These are phyloP conservation scores for Cantharis rustica DNA, from an alignment of 2,888 invertebrate genomes.

Conservation along the genomic window DNA sequence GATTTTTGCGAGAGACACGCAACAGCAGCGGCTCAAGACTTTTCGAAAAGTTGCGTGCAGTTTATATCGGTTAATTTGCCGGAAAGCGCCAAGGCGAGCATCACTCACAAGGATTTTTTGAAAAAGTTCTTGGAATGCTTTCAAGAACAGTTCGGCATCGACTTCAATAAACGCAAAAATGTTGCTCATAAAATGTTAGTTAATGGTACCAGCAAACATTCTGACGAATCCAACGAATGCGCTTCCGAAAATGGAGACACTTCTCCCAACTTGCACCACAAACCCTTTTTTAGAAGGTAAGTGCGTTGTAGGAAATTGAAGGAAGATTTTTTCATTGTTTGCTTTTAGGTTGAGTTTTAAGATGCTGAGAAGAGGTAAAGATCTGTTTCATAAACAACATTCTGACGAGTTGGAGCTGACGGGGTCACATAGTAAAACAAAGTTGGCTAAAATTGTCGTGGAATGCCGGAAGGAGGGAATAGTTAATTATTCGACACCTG, in stretches of 20 bases:
- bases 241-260: constrained; percentile 76
- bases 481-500: constrained; percentile 90
- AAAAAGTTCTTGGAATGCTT: constrained; percentile 85
- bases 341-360: constrained; percentile 76
- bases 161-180: constrained; percentile 65
- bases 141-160: constrained; percentile 82
- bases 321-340: background rate
- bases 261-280: constrained; percentile 79
- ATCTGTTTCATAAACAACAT: constrained; percentile 87
- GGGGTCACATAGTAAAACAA: constrained; percentile 73
- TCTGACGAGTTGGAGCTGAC: constrained; percentile 84
- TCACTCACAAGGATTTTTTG: constrained; percentile 79
- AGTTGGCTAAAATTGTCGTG: constrained; percentile 88
- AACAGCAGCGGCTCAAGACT: constrained; percentile 82
- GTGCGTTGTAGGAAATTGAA: background rate
- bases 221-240: constrained; percentile 62
- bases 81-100: constrained; percentile 67
- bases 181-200: constrained; percentile 55
- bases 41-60: constrained; percentile 83
- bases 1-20: constrained; percentile 90
- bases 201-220: constrained; percentile 47
- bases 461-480: constrained; percentile 93
- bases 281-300: constrained; percentile 79
- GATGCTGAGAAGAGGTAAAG: constrained; percentile 79
- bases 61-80: constrained; percentile 74